phyloP scores from a whole-genome alignment of 2,113 vertebrate genomes.

The Tichodroma muraria region DNA sequence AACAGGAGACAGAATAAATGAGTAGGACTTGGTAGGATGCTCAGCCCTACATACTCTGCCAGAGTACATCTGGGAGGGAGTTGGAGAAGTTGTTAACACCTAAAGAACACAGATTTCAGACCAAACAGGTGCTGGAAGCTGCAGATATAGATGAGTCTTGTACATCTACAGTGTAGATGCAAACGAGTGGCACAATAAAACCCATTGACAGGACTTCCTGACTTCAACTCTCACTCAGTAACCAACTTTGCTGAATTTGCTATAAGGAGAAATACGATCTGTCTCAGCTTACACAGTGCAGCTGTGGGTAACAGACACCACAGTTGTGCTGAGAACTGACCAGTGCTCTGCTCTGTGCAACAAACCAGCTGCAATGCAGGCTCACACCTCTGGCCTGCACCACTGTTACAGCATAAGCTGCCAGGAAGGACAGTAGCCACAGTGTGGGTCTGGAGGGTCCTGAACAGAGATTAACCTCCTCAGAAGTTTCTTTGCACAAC shows the following conservation, averaged over 20 bases:
- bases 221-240: neutral
- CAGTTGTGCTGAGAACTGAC: neutral
- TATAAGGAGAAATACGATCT: neutral
- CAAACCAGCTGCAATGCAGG: neutral
- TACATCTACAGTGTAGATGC: neutral
- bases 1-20: neutral
- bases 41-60: neutral
- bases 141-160: neutral
- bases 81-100: neutral
- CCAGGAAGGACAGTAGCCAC: neutral
- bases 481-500: neutral
- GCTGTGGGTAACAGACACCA: neutral
- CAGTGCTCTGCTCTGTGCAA: neutral
- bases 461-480: neutral
- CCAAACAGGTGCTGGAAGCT: neutral
- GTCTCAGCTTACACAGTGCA: neutral
- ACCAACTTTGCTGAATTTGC: neutral
- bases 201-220: neutral
- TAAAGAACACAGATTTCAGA: neutral
- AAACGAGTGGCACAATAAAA: neutral
- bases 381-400: neutral
- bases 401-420: neutral
- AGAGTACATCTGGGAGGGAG: neutral
- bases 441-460: neutral
- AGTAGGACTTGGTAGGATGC: neutral